A percentile compares a stretch with the other conserved stretches of the same genome.
Evolutionary conservation across 2,113 vertebrate species (phyloP).

Genomic region (Myotis yumanensis): DNA sequence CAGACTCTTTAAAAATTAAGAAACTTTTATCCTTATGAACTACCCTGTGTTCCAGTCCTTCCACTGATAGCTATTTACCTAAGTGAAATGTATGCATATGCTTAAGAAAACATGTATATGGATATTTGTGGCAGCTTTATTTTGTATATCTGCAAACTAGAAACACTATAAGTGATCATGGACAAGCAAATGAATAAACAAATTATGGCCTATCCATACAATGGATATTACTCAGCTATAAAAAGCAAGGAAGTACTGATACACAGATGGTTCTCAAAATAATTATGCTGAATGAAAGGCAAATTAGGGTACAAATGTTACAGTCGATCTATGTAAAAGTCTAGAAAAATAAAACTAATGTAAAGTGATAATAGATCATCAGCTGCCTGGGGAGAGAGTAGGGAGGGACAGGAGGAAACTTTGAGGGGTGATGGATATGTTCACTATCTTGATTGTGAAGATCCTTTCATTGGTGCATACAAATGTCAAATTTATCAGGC

Average conservation of each 20-base stretch:
- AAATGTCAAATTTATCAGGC: background rate
- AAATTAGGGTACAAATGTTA: background rate
- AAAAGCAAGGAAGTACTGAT: background rate
- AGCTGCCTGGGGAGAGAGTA: too few species aligned
- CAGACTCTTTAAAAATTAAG: background rate
- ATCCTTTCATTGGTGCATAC: background rate
- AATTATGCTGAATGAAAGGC: background rate
- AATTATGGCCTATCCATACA: too few species aligned
- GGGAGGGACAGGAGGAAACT: too few species aligned
- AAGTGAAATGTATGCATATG: background rate
- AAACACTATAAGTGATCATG: background rate
- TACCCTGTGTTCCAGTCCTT: background rate
- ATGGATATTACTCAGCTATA: too few species aligned
- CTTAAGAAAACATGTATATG: background rate
- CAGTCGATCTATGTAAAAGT: too few species aligned
- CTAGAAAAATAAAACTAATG: too few species aligned
- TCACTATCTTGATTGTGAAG: background rate
- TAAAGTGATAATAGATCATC: too few species aligned
- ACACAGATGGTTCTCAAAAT: background rate
- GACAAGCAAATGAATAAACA: too few species aligned
- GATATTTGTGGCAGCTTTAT: background rate
- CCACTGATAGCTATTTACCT: background rate
- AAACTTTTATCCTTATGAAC: background rate
- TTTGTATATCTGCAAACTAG: background rate
- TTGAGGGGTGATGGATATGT: background rate